These are phyloP conservation scores for Metellina segmentata DNA, from an alignment of 2,888 invertebrate species.

Conservation along the genomic window DNA sequence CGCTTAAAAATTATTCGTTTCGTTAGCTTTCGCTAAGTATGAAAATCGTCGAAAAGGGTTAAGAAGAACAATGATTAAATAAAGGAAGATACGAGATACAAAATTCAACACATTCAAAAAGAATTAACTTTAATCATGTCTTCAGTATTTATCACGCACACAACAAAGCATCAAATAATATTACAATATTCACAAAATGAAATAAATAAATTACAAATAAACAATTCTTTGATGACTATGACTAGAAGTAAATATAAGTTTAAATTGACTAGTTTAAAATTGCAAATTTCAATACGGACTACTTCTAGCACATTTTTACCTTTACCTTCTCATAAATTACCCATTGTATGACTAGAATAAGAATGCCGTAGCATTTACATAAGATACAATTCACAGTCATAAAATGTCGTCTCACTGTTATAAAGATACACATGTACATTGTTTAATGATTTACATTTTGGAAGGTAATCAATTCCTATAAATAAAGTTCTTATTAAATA, in stretches of 20 bases:
- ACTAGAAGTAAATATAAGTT: slow-evolving; percentile 16
- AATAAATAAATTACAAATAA: slow-evolving; percentile 4
- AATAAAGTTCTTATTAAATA: background rate
- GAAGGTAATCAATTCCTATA: background rate
- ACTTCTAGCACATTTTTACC: background rate
- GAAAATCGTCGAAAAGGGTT: too few relatives aligned
- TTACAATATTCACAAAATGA: background rate
- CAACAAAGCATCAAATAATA: slow-evolving; percentile 38
- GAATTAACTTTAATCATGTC: slow-evolving; percentile 18
- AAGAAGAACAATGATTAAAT: too few relatives aligned
- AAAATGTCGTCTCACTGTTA: too few relatives aligned
- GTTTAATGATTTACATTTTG: background rate
- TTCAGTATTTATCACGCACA: background rate
- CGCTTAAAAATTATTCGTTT: too few relatives aligned
- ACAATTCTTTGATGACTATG: background rate
- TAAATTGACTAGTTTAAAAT: slow-evolving; percentile 37
- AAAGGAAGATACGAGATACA: background rate
- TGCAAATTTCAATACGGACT: background rate
- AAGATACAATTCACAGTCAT: background rate
- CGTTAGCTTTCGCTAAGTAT: too few relatives aligned
- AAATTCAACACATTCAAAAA: background rate
- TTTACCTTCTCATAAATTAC: background rate
- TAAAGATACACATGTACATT: background rate
- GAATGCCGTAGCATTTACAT: background rate
- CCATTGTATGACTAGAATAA: background rate